Percentiles rank a stretch among this genome's conserved stretches.
phyloP scores from a whole-genome alignment of 2,797 vertebrate species.

The Dromococcyx pavoninus region DNA sequence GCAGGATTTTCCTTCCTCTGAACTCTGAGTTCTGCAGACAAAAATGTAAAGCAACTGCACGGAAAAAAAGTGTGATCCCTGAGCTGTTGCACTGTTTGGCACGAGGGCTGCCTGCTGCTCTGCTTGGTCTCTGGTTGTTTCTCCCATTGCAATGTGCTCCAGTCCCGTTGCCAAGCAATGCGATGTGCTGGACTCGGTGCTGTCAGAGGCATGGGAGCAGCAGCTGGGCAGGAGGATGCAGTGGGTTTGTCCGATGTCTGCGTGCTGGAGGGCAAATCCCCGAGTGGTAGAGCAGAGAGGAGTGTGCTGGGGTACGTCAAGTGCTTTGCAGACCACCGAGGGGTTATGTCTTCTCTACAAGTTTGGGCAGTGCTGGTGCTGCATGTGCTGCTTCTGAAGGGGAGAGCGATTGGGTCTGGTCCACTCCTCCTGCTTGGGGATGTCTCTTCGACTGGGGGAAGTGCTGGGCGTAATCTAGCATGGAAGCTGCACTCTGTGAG shows the following conservation, averaged over 20 bases:
- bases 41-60: not conserved
- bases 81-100: not conserved
- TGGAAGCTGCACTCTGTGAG: not conserved
- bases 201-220: not conserved
- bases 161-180: not conserved
- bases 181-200: not conserved
- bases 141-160: not conserved
- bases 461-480: rapidly evolving
- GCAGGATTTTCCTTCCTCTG: not conserved
- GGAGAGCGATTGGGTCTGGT: not conserved
- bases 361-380: not conserved
- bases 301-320: rapidly evolving
- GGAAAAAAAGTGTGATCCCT: not conserved
- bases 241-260: rapidly evolving
- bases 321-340: rapidly evolving
- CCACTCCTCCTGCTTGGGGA: not conserved
- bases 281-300: not conserved
- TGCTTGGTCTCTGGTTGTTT: not conserved
- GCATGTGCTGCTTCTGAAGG: not conserved
- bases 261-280: not conserved
- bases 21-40: not conserved
- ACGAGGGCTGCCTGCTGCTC: not conserved
- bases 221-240: not conserved
- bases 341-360: not conserved
- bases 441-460: not conserved